Conservation (phyloP, 2,797 vertebrate species). For the Holocentrus rufus region DNA sequence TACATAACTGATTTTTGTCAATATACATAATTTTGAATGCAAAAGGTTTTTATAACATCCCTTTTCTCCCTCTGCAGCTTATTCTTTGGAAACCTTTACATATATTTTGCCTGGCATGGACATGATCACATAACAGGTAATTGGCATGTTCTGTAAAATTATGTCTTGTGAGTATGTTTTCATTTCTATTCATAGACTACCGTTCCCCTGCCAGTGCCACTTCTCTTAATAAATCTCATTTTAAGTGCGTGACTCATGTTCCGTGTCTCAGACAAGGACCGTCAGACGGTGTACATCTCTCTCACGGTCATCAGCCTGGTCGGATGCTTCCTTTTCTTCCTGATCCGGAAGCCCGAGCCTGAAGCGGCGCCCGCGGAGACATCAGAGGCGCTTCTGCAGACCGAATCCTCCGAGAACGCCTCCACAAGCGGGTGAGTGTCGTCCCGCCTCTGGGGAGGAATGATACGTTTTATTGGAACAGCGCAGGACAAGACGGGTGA, state of each 20-base stretch:
- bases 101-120: slow-evolving; percentile 94
- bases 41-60: neutral
- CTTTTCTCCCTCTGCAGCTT: slow-evolving; percentile 80
- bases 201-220: neutral
- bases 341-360: slow-evolving; percentile 88
- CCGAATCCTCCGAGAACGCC: slow-evolving; percentile 61
- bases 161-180: neutral
- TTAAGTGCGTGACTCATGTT: slow-evolving; percentile 39
- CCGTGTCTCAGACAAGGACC: slow-evolving; percentile 86
- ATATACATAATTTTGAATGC: neutral
- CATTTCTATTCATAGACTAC: neutral
- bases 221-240: slow-evolving; percentile 2
- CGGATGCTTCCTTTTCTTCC: slow-evolving; percentile 95
- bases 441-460: neutral
- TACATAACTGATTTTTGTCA: neutral
- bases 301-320: slow-evolving; percentile 96
- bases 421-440: slow-evolving; percentile 60
- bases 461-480: neutral
- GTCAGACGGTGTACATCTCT: slow-evolving; percentile 94
- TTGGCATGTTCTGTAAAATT: neutral
- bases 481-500: slow-evolving; percentile 17
- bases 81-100: slow-evolving; percentile 97
- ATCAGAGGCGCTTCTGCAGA: slow-evolving; percentile 67
- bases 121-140: slow-evolving; percentile 92
- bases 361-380: slow-evolving; percentile 60